Evolutionary conservation across 2,888 invertebrate species (phyloP).

Genomic region (Lordiphosa fenestrarum): DNA sequence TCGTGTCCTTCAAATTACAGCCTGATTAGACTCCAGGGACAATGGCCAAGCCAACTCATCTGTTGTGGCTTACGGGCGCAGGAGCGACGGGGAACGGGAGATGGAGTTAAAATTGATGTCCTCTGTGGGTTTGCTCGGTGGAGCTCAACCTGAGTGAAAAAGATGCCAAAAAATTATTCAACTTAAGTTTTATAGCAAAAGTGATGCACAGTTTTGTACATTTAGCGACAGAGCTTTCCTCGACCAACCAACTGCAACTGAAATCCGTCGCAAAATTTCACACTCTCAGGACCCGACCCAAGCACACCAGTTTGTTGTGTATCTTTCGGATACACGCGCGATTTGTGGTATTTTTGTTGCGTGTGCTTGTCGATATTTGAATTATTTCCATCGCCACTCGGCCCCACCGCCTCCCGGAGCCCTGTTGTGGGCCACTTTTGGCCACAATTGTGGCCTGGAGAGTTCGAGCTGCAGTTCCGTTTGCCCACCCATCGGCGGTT

Average conservation of each 20-base stretch:
- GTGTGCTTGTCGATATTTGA: constrained; percentile 66
- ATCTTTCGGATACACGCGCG: constrained; percentile 38
- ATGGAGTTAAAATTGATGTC: constrained; percentile 50
- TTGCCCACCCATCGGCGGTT: constrained; percentile 10
- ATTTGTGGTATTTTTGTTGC: constrained; percentile 41
- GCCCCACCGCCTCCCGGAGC: constrained; percentile 17
- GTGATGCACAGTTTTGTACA: neutral
- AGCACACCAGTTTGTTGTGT: constrained; percentile 25
- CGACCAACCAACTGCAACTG: neutral
- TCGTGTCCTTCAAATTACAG: constrained; percentile 67
- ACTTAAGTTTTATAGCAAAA: constrained; percentile 16
- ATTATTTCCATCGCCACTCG: constrained; percentile 60
- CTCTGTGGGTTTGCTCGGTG: constrained; percentile 40
- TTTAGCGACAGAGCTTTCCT: no score
- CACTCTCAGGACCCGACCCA: constrained; percentile 16
- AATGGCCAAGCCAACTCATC: constrained; percentile 38
- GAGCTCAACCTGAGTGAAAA: constrained; percentile 44
- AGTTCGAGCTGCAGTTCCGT: constrained; percentile 4
- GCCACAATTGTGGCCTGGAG: constrained; percentile 59
- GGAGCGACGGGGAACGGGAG: constrained; percentile 1
- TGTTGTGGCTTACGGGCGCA: constrained; percentile 39
- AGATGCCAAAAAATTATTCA: constrained; percentile 26
- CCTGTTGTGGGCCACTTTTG: constrained; percentile 57
- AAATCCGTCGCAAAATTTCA: constrained; percentile 29
- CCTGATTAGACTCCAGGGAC: constrained; percentile 71